A percentile compares a stretch with the other conserved stretches of the same genome.
These are phyloP conservation scores for Drosophila miranda DNA, from an alignment of 1,140 invertebrate species.

Conservation along the genomic window DNA sequence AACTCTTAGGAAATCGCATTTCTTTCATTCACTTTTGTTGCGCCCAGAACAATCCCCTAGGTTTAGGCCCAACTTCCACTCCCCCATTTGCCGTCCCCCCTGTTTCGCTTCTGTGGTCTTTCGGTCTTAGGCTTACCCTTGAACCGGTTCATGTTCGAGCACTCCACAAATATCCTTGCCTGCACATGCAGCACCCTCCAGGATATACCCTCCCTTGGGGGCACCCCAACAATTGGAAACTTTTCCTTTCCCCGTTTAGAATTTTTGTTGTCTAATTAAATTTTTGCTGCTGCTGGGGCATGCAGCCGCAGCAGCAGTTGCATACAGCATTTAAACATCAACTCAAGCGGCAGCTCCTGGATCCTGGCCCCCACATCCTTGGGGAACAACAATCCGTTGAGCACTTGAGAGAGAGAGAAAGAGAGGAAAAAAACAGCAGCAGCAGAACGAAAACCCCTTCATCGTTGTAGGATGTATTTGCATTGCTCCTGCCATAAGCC, in stretches of 20 bases:
- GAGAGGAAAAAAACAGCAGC: slow-evolving; percentile 9
- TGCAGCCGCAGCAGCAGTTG: slow-evolving; percentile 45
- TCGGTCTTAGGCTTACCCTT: slow-evolving; percentile 55
- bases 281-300: slow-evolving; percentile 33
- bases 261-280: slow-evolving; percentile 77
- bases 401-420: slow-evolving; percentile 36
- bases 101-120: background rate
- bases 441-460: slow-evolving; percentile 38
- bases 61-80: background rate
- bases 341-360: slow-evolving; percentile 31
- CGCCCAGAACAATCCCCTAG: slow-evolving; percentile 6
- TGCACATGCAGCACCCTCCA: slow-evolving; percentile 28
- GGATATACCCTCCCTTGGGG: too few species aligned
- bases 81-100: background rate
- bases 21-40: slow-evolving; percentile 11
- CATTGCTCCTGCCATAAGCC: slow-evolving; percentile 41
- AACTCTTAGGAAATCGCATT: slow-evolving; percentile 30
- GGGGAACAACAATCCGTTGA: slow-evolving; percentile 45
- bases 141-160: slow-evolving; percentile 59
- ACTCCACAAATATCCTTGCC: slow-evolving; percentile 37
- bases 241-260: slow-evolving; percentile 23
- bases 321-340: slow-evolving; percentile 66
- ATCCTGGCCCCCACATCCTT: slow-evolving; percentile 4
- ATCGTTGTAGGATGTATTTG: slow-evolving; percentile 48
- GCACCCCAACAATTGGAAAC: slow-evolving; percentile 20